Evolutionary conservation across 2,113 vertebrate species (phyloP).

Genomic region (Elanus axillaris): DNA sequence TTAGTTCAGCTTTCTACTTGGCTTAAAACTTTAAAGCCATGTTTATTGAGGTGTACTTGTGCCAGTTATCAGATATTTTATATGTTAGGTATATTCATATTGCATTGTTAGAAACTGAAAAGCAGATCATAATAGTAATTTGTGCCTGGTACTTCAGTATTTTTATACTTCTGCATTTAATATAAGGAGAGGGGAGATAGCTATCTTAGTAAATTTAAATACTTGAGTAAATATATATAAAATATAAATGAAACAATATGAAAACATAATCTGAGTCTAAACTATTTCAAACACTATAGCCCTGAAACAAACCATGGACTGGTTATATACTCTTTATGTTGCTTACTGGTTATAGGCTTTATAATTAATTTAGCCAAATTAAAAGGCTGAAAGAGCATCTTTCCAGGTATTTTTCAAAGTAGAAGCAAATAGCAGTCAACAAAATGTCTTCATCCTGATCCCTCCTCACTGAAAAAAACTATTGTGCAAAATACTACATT

Average conservation of each 20-base stretch:
- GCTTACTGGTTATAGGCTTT: background rate
- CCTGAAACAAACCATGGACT: background rate
- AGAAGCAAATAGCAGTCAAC: background rate
- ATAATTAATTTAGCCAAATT: background rate
- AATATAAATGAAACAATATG: background rate
- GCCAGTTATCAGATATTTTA: background rate
- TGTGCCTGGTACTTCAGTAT: background rate
- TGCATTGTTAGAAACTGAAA: background rate
- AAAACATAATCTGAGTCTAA: background rate
- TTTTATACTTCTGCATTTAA: background rate
- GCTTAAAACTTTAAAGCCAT: background rate
- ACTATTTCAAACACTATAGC: background rate
- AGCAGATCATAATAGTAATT: background rate
- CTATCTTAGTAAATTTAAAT: background rate
- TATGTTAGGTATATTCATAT: background rate
- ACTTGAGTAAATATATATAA: background rate
- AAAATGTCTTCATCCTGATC: background rate
- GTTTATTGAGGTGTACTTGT: background rate
- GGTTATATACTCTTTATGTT: background rate
- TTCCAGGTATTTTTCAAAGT: background rate
- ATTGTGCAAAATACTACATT: background rate
- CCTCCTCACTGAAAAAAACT: fast-evolving
- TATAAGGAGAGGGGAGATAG: background rate
- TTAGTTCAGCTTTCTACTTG: background rate
- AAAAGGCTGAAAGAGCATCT: background rate